Percentiles rank a stretch among this genome's conserved stretches.
Conservation (phyloP, 92 coral and sea anemone species). For the Palythoa grandis region DNA sequence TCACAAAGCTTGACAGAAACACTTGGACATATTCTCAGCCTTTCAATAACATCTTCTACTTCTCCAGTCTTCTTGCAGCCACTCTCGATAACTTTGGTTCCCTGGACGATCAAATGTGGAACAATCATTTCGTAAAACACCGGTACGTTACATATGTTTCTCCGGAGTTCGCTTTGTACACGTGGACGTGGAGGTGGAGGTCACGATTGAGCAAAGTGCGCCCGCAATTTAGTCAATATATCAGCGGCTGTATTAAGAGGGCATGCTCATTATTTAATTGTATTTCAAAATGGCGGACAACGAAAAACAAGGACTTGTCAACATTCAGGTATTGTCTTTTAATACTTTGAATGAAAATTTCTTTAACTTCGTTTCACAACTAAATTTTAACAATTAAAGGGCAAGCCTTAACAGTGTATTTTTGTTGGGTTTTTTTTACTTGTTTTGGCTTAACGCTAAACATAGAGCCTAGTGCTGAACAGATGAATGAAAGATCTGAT, state of each 20-base stretch:
- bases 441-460: too few species aligned
- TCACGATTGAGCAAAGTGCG: not conserved
- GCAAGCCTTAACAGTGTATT: too few species aligned
- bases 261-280: conserved; percentile 31
- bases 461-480: too few species aligned
- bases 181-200: not conserved
- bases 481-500: too few species aligned
- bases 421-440: too few species aligned
- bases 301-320: conserved; percentile 74
- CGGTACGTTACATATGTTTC: too few species aligned
- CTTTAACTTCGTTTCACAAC: not conserved
- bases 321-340: conserved; percentile 55
- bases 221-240: not conserved
- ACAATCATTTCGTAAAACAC: conserved; percentile 49
- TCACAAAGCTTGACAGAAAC: conserved; percentile 34
- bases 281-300: conserved; percentile 88
- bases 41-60: conserved; percentile 5
- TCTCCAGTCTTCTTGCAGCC: conserved; percentile 17
- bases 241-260: conserved; percentile 31
- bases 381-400: not conserved
- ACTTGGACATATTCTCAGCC: conserved; percentile 43
- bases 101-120: conserved; percentile 40
- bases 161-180: not conserved
- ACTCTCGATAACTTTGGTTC: conserved; percentile 37
- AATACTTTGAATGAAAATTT: not conserved